Conservation (phyloP, 2,888 invertebrate species). For the Temnothorax unifasciatus region DNA sequence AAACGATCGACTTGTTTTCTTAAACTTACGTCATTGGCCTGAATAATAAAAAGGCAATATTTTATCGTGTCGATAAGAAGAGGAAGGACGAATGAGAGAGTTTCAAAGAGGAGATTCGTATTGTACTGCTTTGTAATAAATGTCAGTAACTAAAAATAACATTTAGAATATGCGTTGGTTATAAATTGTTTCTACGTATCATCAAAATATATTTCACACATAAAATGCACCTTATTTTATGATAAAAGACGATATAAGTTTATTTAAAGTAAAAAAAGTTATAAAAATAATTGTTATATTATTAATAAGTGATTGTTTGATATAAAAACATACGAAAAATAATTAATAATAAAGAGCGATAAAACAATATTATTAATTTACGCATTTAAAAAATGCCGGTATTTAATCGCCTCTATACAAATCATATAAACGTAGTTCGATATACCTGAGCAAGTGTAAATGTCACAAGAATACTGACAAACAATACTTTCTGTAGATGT, state of each 20-base stretch:
- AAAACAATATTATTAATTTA: conserved; percentile 9
- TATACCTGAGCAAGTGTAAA: conserved; percentile 51
- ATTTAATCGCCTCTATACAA: not conserved
- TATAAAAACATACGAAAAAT: not conserved
- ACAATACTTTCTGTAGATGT: conserved; percentile 1
- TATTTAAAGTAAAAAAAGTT: not conserved
- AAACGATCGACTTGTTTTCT: not conserved
- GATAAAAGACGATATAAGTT: not conserved
- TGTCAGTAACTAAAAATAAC: conserved; percentile 30
- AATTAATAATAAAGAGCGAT: not conserved
- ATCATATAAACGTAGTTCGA: not conserved
- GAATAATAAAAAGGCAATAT: conserved; percentile 33
- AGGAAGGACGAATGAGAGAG: conserved; percentile 26
- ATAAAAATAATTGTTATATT: not conserved
- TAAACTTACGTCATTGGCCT: conserved; percentile 41
- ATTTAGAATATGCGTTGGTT: not conserved
- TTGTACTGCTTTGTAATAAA: conserved; percentile 38
- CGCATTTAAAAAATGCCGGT: not conserved
- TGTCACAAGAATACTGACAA: not conserved
- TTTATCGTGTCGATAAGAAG: conserved; percentile 17
- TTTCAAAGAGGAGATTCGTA: conserved; percentile 8
- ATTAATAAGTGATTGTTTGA: not conserved
- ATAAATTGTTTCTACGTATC: not conserved
- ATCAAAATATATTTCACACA: not conserved
- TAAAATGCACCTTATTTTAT: not conserved